Percentiles rank a stretch among this genome's conserved stretches.
phyloP scores from a whole-genome alignment of 2,888 invertebrate genomes.

The Pemphredon lugubris region DNA sequence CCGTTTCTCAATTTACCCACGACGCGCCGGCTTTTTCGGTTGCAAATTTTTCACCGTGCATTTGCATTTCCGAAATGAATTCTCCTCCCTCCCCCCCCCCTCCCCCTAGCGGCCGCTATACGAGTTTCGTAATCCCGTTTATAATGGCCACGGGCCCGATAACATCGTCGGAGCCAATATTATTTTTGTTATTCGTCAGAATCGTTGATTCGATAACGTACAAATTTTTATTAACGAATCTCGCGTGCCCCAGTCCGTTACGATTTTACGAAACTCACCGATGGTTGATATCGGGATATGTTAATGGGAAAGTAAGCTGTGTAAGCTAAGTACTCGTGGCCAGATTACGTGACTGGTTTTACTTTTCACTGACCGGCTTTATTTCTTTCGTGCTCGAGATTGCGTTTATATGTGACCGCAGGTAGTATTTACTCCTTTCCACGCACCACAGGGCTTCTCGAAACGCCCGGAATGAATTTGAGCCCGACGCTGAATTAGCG shows the following conservation, averaged over 20 bases:
- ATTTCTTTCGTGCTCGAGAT: conserved; percentile 48
- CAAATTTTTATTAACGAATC: background rate
- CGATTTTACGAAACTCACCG: conserved; percentile 16
- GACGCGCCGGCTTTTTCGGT: background rate
- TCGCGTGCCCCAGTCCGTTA: no score
- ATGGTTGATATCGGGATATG: conserved; percentile 23
- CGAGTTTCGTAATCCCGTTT: background rate
- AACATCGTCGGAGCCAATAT: background rate
- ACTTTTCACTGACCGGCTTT: conserved; percentile 46
- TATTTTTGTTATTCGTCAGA: no score
- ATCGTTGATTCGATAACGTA: background rate
- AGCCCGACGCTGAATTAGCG: conserved; percentile 34
- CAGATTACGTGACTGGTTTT: conserved; percentile 54
- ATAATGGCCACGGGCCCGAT: background rate
- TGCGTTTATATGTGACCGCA: conserved; percentile 44
- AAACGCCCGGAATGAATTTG: conserved; percentile 34
- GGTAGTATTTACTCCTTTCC: conserved; percentile 31
- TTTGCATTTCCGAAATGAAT: background rate
- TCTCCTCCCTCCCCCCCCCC: no score
- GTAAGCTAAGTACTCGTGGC: conserved; percentile 12
- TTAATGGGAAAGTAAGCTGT: conserved; percentile 16
- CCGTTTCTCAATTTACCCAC: conserved; percentile 24
- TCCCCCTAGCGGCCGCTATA: background rate
- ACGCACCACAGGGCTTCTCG: conserved; percentile 35
- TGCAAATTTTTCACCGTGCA: background rate